phyloP scores from a whole-genome alignment of 2,888 invertebrate species.

The Mythimna ferrago region DNA sequence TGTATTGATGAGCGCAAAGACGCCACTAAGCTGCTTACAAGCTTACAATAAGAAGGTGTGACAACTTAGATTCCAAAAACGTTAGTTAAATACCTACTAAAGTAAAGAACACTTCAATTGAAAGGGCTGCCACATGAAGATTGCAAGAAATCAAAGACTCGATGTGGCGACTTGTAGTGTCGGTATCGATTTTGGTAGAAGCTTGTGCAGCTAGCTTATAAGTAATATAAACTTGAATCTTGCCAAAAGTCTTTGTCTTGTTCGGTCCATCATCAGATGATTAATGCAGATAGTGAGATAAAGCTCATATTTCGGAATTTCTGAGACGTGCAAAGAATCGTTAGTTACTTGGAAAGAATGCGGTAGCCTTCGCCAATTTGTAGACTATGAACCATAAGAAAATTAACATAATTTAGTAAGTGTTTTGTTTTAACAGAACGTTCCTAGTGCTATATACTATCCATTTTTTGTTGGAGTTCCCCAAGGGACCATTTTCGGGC shows the following conservation, averaged over 20 bases:
- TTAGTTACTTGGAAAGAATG: not conserved
- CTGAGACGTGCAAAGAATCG: not conserved
- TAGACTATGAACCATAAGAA: too few relatives aligned
- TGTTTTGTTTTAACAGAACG: not conserved
- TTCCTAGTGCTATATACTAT: not conserved
- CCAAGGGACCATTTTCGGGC: conserved; percentile 18
- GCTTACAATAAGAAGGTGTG: not conserved
- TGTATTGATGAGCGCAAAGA: not conserved
- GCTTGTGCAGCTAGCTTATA: not conserved
- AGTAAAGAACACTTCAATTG: not conserved
- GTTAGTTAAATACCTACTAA: not conserved
- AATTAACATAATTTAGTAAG: conserved; percentile 1
- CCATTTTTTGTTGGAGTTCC: conserved; percentile 2
- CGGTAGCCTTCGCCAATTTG: too few relatives aligned
- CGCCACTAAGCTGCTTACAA: not conserved
- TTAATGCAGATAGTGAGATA: not conserved
- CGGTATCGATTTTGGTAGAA: not conserved
- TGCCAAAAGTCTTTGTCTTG: not conserved
- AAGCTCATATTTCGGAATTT: conserved; percentile 1
- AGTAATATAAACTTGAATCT: not conserved
- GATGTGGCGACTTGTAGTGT: too few relatives aligned
- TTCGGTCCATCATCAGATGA: not conserved
- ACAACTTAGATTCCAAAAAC: not conserved
- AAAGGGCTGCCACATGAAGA: not conserved
- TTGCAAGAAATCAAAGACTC: not conserved